A percentile compares a stretch with the other conserved stretches of the same genome.
Evolutionary conservation across 2,113 vertebrate species (phyloP).

Genomic region (Cathartes aura): DNA sequence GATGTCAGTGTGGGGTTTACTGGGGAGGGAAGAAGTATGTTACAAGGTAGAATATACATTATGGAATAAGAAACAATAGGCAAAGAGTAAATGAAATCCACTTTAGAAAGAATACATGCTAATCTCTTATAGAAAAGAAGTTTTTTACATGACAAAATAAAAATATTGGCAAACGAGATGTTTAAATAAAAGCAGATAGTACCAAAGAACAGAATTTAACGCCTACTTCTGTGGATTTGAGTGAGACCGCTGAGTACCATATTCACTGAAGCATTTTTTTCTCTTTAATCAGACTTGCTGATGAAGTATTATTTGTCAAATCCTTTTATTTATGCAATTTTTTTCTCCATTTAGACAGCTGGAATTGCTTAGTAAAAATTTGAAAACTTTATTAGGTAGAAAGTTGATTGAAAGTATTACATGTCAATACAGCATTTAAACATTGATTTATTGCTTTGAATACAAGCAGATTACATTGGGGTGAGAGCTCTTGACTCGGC

Average conservation of each 20-base stretch:
- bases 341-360: neutral
- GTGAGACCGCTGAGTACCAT: neutral
- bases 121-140: neutral
- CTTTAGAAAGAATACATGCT: neutral
- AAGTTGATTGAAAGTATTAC: neutral
- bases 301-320: slow-evolving; percentile 1
- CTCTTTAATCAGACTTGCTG: neutral
- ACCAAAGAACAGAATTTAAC: neutral
- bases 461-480: neutral
- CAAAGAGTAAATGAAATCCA: neutral
- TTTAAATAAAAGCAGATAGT: neutral
- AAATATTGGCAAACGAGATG: neutral
- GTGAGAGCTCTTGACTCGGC: neutral
- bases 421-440: neutral
- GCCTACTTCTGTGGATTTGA: neutral
- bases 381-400: neutral
- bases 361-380: neutral
- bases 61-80: neutral
- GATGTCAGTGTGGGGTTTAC: neutral
- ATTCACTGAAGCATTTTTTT: neutral
- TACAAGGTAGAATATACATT: neutral
- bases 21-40: neutral
- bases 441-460: neutral
- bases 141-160: neutral
- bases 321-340: neutral